phyloP scores from a whole-genome alignment of 2,113 vertebrate species.

The cattle (Bos taurus) region DNA sequence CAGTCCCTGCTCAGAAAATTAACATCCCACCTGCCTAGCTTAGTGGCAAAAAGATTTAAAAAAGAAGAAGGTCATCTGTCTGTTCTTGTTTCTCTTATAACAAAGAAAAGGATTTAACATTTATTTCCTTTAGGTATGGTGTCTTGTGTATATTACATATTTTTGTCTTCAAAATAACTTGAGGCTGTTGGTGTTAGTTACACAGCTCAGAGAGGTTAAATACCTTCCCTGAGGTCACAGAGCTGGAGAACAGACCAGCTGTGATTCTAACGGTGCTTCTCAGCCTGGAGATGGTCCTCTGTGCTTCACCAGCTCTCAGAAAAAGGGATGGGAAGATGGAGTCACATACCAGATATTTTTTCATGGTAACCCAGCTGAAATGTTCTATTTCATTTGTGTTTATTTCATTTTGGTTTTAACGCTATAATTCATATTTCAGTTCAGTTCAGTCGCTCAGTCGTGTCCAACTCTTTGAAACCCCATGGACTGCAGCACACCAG shows the following conservation, averaged over 20 bases:
- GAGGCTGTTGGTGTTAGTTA: background rate
- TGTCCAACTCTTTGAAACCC: background rate
- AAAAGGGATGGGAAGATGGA: background rate
- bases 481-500: background rate
- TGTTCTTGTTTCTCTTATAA: background rate
- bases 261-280: background rate
- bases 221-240: background rate
- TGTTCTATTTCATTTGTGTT: background rate
- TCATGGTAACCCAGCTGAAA: background rate
- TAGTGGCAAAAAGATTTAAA: background rate
- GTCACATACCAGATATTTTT: background rate
- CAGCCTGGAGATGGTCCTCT: background rate
- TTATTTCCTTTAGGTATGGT: background rate
- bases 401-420: background rate
- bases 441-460: background rate
- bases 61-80: background rate
- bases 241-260: background rate
- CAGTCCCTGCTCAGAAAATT: background rate
- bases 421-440: background rate
- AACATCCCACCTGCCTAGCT: background rate
- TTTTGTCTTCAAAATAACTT: background rate
- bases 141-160: background rate
- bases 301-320: background rate
- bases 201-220: background rate
- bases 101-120: background rate